Evolutionary conservation across 2,113 vertebrate genomes (phyloP).

Genomic region (Sclerurus mexicanus): DNA sequence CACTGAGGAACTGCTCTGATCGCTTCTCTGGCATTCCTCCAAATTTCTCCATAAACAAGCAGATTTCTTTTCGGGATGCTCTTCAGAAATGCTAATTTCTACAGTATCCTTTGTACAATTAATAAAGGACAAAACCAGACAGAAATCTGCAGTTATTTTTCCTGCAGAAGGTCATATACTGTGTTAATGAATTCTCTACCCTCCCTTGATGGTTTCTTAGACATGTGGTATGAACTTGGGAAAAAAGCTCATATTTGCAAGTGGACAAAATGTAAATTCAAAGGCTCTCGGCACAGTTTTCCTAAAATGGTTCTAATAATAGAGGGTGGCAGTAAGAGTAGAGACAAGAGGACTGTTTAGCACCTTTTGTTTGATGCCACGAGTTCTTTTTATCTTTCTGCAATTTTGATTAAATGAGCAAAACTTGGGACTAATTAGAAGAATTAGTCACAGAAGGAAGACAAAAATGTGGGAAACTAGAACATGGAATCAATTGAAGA

Average conservation of each 20-base stretch:
- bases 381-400: neutral
- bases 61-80: neutral
- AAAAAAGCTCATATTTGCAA: neutral
- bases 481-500: neutral
- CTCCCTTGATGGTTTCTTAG: neutral
- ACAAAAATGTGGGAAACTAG: neutral
- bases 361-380: neutral
- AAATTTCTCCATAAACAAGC: neutral
- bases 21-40: neutral
- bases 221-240: neutral
- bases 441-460: neutral
- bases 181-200: neutral
- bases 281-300: neutral
- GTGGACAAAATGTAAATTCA: neutral
- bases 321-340: neutral
- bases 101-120: neutral
- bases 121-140: neutral
- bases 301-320: neutral
- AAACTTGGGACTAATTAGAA: neutral
- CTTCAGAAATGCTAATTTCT: neutral
- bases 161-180: neutral
- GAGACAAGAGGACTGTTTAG: neutral
- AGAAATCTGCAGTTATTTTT: neutral
- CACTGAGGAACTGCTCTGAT: neutral
- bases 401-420: neutral